Evolutionary conservation across 1,140 invertebrate genomes (phyloP).

Genomic region (Gryon sp.): DNA sequence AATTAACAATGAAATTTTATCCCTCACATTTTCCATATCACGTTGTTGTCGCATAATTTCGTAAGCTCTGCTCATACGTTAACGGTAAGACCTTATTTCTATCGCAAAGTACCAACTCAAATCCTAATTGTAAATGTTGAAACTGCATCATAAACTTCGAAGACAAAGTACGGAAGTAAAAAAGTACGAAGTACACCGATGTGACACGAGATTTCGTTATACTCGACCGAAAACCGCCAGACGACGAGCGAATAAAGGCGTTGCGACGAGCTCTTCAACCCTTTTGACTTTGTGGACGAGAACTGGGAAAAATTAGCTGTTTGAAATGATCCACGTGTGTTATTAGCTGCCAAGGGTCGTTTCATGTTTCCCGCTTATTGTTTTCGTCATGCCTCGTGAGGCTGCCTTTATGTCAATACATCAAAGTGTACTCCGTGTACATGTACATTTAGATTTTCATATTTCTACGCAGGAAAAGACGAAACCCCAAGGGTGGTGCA

Average conservation of each 20-base stretch:
- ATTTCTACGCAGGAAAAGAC: constrained; percentile 64
- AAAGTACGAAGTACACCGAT: constrained; percentile 36
- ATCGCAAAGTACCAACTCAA: constrained; percentile 32
- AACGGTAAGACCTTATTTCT: constrained; percentile 36
- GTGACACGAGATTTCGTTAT: constrained; percentile 60
- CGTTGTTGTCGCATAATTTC: constrained; percentile 45
- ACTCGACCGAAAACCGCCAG: constrained; percentile 55
- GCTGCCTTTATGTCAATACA: constrained; percentile 76
- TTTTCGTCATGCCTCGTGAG: constrained; percentile 72
- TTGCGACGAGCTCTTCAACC: constrained; percentile 65
- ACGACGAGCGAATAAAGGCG: constrained; percentile 60
- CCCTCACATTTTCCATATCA: constrained; percentile 22
- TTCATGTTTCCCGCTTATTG: constrained; percentile 78
- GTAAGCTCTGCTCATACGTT: constrained; percentile 10
- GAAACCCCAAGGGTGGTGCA: constrained; percentile 16
- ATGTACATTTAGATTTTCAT: constrained; percentile 64
- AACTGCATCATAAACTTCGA: constrained; percentile 56
- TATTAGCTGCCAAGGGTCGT: constrained; percentile 79
- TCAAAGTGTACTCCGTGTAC: constrained; percentile 71
- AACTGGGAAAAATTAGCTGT: constrained; percentile 77
- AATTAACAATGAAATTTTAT: constrained; percentile 55
- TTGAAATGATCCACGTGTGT: constrained; percentile 79
- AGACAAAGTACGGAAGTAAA: constrained; percentile 54
- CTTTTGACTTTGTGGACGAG: constrained; percentile 76
- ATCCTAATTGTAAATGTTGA: constrained; percentile 57